Evolutionary conservation across 2,888 invertebrate genomes (phyloP), one percentile per base, ranked within the genome.

Genomic region (Meiosimyza decipiens): DNA sequence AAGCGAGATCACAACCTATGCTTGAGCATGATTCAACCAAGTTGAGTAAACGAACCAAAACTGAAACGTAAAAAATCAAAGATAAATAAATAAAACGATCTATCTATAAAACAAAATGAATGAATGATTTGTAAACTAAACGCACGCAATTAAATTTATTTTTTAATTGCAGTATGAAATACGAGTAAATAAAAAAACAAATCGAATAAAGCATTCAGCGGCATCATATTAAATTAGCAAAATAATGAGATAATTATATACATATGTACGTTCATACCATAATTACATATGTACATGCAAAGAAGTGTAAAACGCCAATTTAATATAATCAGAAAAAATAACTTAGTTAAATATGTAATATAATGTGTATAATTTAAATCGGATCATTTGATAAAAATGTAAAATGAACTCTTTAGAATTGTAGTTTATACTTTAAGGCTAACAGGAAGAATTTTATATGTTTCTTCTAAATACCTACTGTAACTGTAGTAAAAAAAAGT

Each of bases 1-100:
- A 84, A 89, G 13, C 81, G 97, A 75, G 97, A 97, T 88, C 94
- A 93, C 82, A 90, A 92, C 79, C 87, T 97, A 22, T 97, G 97
- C 87, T 88, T 92, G 55, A 92, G 92, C 77, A 92, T 93, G 91
- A 92, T 93, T 59, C 76, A 84, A 72, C 76, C 81, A 73, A 68
- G 68, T 50, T 68, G 68, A 68, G 40, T 40, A 40, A 68, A 18
- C 50, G 59, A n/a, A 49, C 47, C 57, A 13, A 47, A 16, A 60
- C 6, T 16, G 5, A 15, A 33, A 40, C 16, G 13, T 33, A 33
- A 13, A 15, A 12, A 60, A 33, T 12, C 12, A 33, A 13, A 12
- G n/a, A 40, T 40, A 33, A 28, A 15, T 18, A 57, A 12, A 12
- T 28, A n/a, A 13, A 57, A 11, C 12, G 16, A 18, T 16, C 12